phyloP scores from a whole-genome alignment of 2,113 vertebrate species.

The Ochotona princeps region DNA sequence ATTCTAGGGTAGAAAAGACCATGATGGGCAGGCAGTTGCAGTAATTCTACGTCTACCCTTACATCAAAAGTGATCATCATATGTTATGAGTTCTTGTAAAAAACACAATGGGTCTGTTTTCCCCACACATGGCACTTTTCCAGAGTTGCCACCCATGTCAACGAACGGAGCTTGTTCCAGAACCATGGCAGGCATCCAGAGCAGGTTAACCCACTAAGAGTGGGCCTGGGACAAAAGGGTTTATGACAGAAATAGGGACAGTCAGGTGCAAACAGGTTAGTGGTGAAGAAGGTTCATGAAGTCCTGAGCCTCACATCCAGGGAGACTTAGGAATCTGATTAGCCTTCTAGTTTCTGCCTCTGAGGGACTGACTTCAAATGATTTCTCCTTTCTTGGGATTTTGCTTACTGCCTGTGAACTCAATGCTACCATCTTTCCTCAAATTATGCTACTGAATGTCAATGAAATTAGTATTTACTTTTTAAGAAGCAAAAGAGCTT shows the following conservation, averaged over 20 bases:
- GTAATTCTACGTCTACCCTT: not conserved
- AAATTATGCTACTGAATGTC: not conserved
- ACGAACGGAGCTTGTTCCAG: not conserved
- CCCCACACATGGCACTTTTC: not conserved
- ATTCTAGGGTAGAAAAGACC: not conserved
- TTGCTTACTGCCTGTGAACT: not conserved
- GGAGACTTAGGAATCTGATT: not conserved
- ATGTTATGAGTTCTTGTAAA: slow-evolving; percentile 5
- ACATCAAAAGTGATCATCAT: not conserved
- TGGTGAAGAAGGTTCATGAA: not conserved
- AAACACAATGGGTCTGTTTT: not conserved
- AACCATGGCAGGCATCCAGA: not conserved
- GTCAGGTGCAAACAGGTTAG: not conserved
- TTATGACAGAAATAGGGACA: not conserved
- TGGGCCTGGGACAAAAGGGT: not conserved
- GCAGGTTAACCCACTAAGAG: not conserved
- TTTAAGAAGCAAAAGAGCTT: not conserved
- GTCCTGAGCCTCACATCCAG: not conserved
- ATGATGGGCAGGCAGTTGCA: not conserved
- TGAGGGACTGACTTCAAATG: not conserved
- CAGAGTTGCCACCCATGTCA: not conserved
- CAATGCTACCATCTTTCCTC: not conserved
- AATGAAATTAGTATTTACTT: not conserved
- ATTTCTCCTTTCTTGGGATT: not conserved
- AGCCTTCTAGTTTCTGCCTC: not conserved